Conservation (phyloP, 2,113 vertebrate species). For the Salvelinus sp. region DNA sequence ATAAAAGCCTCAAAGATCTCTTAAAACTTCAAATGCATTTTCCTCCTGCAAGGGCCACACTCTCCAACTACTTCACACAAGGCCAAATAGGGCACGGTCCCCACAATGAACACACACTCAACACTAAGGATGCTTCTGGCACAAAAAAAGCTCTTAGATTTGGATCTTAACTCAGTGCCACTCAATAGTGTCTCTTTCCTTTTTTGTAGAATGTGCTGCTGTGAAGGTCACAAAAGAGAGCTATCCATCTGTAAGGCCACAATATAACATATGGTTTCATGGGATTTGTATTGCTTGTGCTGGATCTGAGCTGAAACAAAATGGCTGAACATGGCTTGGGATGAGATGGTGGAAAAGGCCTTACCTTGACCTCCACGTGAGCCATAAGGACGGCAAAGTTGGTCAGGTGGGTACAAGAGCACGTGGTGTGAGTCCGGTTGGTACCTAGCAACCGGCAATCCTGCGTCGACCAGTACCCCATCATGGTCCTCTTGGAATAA, state of each 20-base stretch:
- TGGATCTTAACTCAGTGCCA: not conserved
- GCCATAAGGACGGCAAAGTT: conserved; percentile 98
- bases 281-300: no score
- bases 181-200: no score
- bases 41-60: not conserved
- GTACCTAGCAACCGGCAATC: conserved; percentile 91
- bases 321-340: no score
- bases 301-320: no score
- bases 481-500: conserved; percentile 93
- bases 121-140: conserved; percentile 10
- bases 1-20: not conserved
- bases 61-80: not conserved
- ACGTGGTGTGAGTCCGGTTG: conserved; percentile 93
- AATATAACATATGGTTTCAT: not conserved
- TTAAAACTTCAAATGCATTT: not conserved
- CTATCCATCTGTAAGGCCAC: not conserved
- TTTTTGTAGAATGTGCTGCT: not conserved
- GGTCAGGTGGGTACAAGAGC: conserved; percentile 97
- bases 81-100: not conserved
- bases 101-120: conserved; percentile 26
- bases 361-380: conserved; percentile 98
- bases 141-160: not conserved
- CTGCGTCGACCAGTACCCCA: conserved; percentile 95
- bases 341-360: not conserved
- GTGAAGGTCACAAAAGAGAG: not conserved